Base-by-base conservation (phyloP, 2,797 vertebrate species). In the Agapornis canus region DNA sequence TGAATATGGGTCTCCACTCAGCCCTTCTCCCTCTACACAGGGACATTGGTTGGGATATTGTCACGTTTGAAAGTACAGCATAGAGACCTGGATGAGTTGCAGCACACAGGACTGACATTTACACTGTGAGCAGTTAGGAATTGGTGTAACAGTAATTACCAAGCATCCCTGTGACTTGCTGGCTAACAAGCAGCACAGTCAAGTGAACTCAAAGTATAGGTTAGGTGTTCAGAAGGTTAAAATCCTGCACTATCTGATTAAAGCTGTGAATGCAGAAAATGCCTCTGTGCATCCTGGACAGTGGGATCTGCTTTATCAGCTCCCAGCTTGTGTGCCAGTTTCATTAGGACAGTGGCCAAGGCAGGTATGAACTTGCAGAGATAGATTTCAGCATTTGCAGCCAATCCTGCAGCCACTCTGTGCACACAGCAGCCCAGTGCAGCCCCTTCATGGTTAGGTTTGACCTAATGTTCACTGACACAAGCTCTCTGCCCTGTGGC, bases 321-420 rank as follows among this genome's bases (percentile, higher is more conserved):
- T 86, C 85, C 59, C 4, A 1, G 43, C 47, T 72, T 60, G 66
- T 0, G 0, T 95, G 90, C 82, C 88, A 79, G 63, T 95, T 91
- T 91, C 91, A 93, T 95, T 90, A 95, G 94, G 93, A 73, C 81
- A 51, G 49, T 40, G 81, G 90, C 96, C 90, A 91, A 94, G 92
- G 94, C 84, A 90, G 59, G 81, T 43, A 56, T 32, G 66, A 83
- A 51, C 88, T 93, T 54, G 78, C 63, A 84, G 60, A 85, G 71
- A 57, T 79, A n/a, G 1, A 6, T 90, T 88, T 86, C 16, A 4
- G 60, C 90, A 85, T 69, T 61, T 81, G 35, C 81, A 93, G 73
- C 73, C 73, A 75, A 43, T 78, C 76, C 92, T 81, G 65, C 39
- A 57, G 86, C 3, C 2, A 54, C 57, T 69, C 39, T 0, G 0